phyloP scores from a whole-genome alignment of 2,888 invertebrate species.

The Napeogenes inachia region DNA sequence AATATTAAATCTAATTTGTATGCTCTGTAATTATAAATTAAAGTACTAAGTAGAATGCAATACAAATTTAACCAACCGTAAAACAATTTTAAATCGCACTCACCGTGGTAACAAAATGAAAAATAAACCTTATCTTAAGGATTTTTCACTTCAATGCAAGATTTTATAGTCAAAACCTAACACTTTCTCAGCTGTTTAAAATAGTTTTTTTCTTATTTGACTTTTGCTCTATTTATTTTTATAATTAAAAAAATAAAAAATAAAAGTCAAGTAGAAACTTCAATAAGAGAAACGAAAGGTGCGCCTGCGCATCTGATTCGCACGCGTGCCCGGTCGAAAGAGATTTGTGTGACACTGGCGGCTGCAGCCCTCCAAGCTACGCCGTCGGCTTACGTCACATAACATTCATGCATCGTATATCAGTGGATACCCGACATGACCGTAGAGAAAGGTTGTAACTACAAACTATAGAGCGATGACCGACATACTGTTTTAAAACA shows the following conservation, averaged over 20 bases:
- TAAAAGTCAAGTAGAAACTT: neutral
- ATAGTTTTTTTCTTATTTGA: no score
- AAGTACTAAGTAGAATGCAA: neutral
- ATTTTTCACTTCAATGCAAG: slow-evolving; percentile 13
- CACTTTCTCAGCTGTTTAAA: slow-evolving; percentile 8
- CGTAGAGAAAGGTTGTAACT: neutral
- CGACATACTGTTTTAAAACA: neutral
- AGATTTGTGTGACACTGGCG: slow-evolving; percentile 34
- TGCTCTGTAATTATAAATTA: no score
- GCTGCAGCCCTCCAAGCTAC: slow-evolving; percentile 32
- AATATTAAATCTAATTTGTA: no score
- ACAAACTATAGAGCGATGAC: neutral
- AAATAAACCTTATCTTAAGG: slow-evolving; percentile 48
- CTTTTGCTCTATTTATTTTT: neutral
- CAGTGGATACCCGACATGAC: neutral
- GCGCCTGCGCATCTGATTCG: slow-evolving; percentile 17
- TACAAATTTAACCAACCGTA: slow-evolving; percentile 13
- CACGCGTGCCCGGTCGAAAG: slow-evolving; percentile 27
- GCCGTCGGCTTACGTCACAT: slow-evolving; percentile 19
- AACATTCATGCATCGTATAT: slow-evolving; percentile 14
- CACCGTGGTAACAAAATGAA: slow-evolving; percentile 57
- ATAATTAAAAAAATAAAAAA: slow-evolving; percentile 4
- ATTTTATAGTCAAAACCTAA: slow-evolving; percentile 3
- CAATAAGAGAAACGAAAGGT: slow-evolving; percentile 1
- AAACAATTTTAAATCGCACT: slow-evolving; percentile 43